These are phyloP conservation scores for Parthenolecanium corni DNA, from an alignment of 2,888 invertebrate genomes.

Conservation along the genomic window DNA sequence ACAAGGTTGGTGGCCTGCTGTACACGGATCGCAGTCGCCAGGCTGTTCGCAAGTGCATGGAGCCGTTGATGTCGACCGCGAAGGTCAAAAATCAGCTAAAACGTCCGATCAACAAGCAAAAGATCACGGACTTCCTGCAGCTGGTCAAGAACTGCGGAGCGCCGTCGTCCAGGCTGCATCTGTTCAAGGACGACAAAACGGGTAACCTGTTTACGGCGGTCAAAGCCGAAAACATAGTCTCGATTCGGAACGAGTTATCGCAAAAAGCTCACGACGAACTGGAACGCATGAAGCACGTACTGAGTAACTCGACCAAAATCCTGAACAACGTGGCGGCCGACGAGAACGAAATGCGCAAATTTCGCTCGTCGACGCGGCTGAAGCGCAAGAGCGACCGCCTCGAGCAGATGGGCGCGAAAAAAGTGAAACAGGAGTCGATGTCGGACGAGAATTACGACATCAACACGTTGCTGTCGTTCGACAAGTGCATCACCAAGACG, in stretches of 20 bases:
- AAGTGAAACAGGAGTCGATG: conserved; percentile 9
- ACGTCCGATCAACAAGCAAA: neutral
- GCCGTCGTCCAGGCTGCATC: neutral
- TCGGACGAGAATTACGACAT: conserved; percentile 18
- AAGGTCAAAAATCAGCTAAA: neutral
- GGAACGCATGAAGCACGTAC: conserved; percentile 15
- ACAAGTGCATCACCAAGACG: neutral
- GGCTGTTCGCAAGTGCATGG: conserved; percentile 22
- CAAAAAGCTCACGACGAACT: conserved; percentile 1
- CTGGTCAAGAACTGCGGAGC: conserved; percentile 1
- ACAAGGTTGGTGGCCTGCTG: conserved; percentile 20
- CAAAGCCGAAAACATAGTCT: neutral
- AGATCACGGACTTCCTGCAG: conserved; percentile 10
- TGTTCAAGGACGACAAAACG: conserved; percentile 8
- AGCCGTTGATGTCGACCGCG: neutral
- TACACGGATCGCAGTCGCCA: conserved; percentile 22
- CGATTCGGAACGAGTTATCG: neutral
- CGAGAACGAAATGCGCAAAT: neutral
- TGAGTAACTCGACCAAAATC: conserved; percentile 6
- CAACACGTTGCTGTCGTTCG: conserved; percentile 2
- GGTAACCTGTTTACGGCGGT: neutral
- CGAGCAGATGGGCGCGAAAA: neutral
- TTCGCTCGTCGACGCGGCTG: conserved; percentile 1
- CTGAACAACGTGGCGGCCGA: conserved; percentile 11
- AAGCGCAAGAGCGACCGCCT: neutral